Base-by-base conservation (phyloP, 2,113 vertebrate species). In the Ictalurus furcatus region DNA sequence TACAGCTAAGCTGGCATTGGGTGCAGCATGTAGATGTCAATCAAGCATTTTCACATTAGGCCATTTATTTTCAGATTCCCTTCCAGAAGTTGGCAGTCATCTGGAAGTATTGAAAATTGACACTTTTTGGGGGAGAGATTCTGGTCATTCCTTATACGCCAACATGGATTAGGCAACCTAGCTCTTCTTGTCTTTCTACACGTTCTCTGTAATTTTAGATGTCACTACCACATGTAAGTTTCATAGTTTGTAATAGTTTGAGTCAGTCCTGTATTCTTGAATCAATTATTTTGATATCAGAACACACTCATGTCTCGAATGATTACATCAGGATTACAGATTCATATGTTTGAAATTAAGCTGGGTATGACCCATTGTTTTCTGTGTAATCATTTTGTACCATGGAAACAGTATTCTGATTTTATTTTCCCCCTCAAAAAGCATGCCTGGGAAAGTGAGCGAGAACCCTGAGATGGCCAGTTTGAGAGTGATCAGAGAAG, bases 401-500 rank as follows among this genome's bases (percentile, higher is more conserved):
- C 61, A 80, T 34, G 25, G 21, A 28, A 82, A 86, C 8, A 78
- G 7, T 34, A 78, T 67, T 81, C 44, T 67, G 9, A 44, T 84
- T 12, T 59, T 34, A 34, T 34, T 30, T 19, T 21, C 14, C 11
- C 25, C n/a, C 52, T 25, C 58, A 61, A 21, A 85, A 61, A 87
- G 85, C 80, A 87, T 81, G 71, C 81, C 37, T 80, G 54, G 52
- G 84, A 90, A 69, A 86, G 65, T 61, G 54, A 74, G 40, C 4
- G 8, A 74, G 63, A 3, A 37, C n/a, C 44, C 25, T 0, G 19
- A 76, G n/a, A 85, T 67, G 44, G 88, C 37, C n/a, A 74, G 78
- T 34, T 28, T 84, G 85, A 4, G 40, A 34, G 85, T 88, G 11
- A 81, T 61, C 87, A 65, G 58, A 28, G 89, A 58, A 90, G 91